Evolutionary conservation across 2,797 vertebrate genomes (phyloP), one percentile per base, ranked within the genome.

Genomic region (Prunella strophiata): DNA sequence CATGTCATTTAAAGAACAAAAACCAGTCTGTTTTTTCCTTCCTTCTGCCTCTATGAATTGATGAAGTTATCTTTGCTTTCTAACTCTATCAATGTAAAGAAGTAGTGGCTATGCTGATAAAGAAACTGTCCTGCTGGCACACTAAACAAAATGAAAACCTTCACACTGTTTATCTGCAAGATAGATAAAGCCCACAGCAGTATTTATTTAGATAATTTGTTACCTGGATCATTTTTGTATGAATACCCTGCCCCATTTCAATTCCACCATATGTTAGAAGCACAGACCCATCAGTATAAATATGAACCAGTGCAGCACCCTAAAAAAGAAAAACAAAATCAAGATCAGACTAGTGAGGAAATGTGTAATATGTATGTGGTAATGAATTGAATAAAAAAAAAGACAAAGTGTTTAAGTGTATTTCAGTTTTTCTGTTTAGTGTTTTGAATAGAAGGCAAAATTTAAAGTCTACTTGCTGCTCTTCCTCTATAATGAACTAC

Each of bases 221-320:
- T 97, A 98, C 98, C 98, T 98, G 98, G 25, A 98, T 96, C 96
- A 98, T 98, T 96, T 98, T 98, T 89, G 98, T 98, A 88, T 98
- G 96, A 91, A 98, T 95, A 43, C 98, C 98, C 89, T 98, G 98
- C 21, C 98, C 98, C 96, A 98, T 93, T 94, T 98, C 98, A 30
- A 96, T 96, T 79, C 98, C 98, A 81, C 98, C 97, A 16, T 98
- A 97, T 40, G 97, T 97, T 72, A 98, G 95, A 81, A 98, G 78
- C 17, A 98, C 97, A 83, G 98, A 98, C 4, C 98, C 98, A 47
- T 98, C 98, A 7, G 94, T 98, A 88, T 98, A 98, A 94, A 98
- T 91, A 63, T 98, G 98, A 93, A 98, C 95, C 5, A 98, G 93
- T 3, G 98, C 98, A 32, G 98, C 95, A 58, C 97, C 98, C 98